Percentiles rank a stretch among this genome's conserved stretches.
Conservation (phyloP, 2,113 vertebrate species). For the Prinia subflava region DNA sequence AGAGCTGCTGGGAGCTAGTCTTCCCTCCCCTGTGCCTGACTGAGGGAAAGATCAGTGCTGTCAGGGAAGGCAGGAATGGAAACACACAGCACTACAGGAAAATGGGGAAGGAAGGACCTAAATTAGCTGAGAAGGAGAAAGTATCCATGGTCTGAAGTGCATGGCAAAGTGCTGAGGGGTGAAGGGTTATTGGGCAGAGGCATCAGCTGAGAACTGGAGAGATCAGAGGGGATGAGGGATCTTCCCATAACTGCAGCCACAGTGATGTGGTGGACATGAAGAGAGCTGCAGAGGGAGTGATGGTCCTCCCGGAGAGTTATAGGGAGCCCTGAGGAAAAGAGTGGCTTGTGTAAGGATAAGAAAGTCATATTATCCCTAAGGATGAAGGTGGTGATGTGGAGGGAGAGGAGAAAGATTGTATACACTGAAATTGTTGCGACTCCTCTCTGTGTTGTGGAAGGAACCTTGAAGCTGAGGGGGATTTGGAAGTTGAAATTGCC, state of each 20-base stretch:
- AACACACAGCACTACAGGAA: background rate
- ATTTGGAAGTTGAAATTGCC: background rate
- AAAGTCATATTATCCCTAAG: background rate
- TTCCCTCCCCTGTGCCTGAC: background rate
- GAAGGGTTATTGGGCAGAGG: background rate
- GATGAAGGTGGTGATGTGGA: rapidly evolving
- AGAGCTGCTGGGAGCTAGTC: background rate
- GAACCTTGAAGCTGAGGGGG: background rate
- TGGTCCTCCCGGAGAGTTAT: rapidly evolving
- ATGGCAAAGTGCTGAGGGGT: background rate
- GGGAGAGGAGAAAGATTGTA: background rate
- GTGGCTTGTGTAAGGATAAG: background rate
- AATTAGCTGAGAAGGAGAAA: background rate
- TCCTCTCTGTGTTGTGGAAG: background rate
- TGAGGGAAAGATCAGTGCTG: background rate
- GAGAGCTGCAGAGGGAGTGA: background rate
- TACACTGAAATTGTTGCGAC: rapidly evolving
- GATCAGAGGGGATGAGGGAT: background rate
- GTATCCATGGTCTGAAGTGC: background rate
- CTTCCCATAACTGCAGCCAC: background rate
- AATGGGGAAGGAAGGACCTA: background rate
- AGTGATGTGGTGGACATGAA: rapidly evolving
- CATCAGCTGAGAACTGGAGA: background rate
- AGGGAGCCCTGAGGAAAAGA: background rate
- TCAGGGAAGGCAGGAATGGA: background rate